Evolutionary conservation across 2,888 invertebrate genomes (phyloP), one percentile per base, ranked within the genome.

Genomic region (Merodon equestris): DNA sequence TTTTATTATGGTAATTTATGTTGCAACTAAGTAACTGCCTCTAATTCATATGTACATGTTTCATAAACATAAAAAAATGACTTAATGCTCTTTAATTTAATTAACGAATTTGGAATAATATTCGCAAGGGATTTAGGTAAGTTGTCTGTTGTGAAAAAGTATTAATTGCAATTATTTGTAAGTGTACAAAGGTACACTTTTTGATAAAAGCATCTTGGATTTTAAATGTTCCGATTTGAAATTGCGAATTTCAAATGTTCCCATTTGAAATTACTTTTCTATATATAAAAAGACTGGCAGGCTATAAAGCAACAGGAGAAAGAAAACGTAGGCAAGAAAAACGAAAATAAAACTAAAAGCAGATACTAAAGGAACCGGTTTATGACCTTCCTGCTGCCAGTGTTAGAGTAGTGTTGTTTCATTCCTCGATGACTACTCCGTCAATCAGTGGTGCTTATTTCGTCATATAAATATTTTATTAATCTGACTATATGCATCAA

Each of bases 331-430:
- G 36, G 18, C 44, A 51, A 51, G 48, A 42, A 47, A 50, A 56
- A 36, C 27, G 7, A 4, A 27, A 27, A 61, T 45, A 48, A 63
- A 60, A 60, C 56, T 45, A 14, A 60, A 40, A 40, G 9, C 40
- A n/a, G 40, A 34, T 44, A 61, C 54, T 54, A 54, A 60, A 74
- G 74, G 56, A 74, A 74, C 74, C 74, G 74, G 74, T 74, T 74
- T 74, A 67, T 61, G 74, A 74, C 74, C 74, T 74, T 74, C 67
- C 66, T 58, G 60, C 51, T 54, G 54, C 58, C 60, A 27, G 27
- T 27, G 34, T 13, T 72, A 63, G 42, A 36, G 27, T 60, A 42
- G 10, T 64, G 51, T 63, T 51, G 51, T 58, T 61, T 54, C 45
- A 13, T 70, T 47, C 47, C 45, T 36, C 36, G 27, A 27, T 27